A percentile compares a stretch with the other conserved stretches of the same genome.
phyloP scores from a whole-genome alignment of 2,888 invertebrate species.

The Tetragonisca angustula region DNA sequence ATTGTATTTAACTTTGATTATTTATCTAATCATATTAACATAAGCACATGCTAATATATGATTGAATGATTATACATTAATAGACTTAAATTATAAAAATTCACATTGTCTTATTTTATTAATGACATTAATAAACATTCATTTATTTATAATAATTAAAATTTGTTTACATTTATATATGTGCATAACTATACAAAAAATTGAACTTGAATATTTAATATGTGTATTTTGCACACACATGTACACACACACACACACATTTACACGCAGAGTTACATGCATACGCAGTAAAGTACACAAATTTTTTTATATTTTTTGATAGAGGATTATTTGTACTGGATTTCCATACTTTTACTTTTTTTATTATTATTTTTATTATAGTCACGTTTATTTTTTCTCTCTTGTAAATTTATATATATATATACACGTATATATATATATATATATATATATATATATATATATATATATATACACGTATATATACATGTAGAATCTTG shows the following conservation, averaged over 20 bases:
- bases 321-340: conserved; percentile 48
- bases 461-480: no score
- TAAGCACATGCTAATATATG: conserved; percentile 38
- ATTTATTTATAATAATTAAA: conserved; percentile 31
- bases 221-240: neutral
- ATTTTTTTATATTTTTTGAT: conserved; percentile 32
- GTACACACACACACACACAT: neutral
- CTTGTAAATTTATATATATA: conserved; percentile 2
- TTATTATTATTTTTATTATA: conserved; percentile 22
- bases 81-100: neutral
- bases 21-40: conserved; percentile 14
- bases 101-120: conserved; percentile 1
- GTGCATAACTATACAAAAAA: neutral
- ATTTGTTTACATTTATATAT: conserved; percentile 21
- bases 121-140: neutral
- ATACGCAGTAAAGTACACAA: neutral
- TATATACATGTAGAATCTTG: conserved; percentile 29
- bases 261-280: neutral
- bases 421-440: no score
- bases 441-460: no score
- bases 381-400: neutral
- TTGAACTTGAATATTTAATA: neutral
- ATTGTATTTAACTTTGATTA: neutral
- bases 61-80: conserved; percentile 8
- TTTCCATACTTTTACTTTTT: conserved; percentile 34